Base-by-base conservation (phyloP, 2,797 vertebrate genomes). In the Tinamus major region DNA sequence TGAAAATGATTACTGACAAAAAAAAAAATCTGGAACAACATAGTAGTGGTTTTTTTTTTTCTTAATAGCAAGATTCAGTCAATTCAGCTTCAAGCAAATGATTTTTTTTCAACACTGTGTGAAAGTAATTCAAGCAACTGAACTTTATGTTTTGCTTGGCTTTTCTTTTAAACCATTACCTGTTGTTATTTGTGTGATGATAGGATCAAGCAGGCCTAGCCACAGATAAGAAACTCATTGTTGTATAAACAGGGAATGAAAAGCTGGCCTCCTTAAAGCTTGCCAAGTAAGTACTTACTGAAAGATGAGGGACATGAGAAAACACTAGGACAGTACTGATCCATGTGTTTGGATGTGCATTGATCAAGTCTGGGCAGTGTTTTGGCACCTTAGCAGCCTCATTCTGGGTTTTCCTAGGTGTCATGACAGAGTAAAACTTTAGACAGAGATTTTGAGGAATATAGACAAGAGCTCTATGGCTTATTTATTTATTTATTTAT, bases 111-210 rank as follows among this genome's bases (percentile, higher is more conserved):
- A 87, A 42, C 56, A 21, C 26, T 18, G 18, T 9, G n/a, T 89
- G 63, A 83, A 90, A 94, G 44, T 33, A 59, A 44, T 74, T 93
- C 46, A 67, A 70, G 67, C 17, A 83, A 48, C 27, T 35, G 58
- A 85, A 75, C 59, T 41, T 72, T 48, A 23, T 61, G 48, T 21
- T 83, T 85, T 74, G 15, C 56, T 95, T 91, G 74, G 48, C 31
- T 65, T 74, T 85, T 39, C 49, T 56, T 85, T 83, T 56, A 87
- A 82, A 79, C 85, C 51, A 53, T 88, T 93, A 85, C 74, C 80
- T 96, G 96, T 91, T 93, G 77, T 79, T 95, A 74, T 94, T 91
- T 94, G 59, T 91, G 49, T 76, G 85, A 59, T 79, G 96, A 94
- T 93, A 91, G 77, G 74, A 96, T 93, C 89, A 79, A 88, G 92